phyloP scores from a whole-genome alignment of 2,888 invertebrate species.

The Amitus sp. region DNA sequence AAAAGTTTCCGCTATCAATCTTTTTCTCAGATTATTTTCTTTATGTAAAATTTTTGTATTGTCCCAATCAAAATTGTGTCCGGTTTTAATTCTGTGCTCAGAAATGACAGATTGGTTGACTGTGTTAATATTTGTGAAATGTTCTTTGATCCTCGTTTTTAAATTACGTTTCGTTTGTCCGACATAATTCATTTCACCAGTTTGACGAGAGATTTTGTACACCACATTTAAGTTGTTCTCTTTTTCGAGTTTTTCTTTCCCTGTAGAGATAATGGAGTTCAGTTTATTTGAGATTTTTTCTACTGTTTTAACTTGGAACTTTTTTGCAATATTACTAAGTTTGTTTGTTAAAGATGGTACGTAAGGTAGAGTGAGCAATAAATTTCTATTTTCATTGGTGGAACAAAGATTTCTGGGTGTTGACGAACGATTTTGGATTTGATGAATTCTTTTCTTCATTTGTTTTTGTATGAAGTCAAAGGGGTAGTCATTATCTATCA shows the following conservation, averaged over 20 bases:
- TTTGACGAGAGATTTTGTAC: conserved; percentile 1
- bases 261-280: neutral
- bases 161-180: conserved; percentile 10
- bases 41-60: neutral
- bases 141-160: conserved; percentile 2
- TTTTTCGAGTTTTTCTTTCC: conserved; percentile 7
- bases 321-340: too few relatives aligned
- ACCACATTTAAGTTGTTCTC: neutral
- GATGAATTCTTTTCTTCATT: neutral
- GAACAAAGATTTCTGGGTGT: too few relatives aligned
- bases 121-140: neutral
- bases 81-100: neutral
- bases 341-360: too few relatives aligned
- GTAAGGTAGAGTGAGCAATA: too few relatives aligned
- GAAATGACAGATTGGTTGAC: neutral
- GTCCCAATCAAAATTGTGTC: conserved; percentile 1
- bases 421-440: too few relatives aligned
- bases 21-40: neutral
- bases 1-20: neutral
- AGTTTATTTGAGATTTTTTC: neutral
- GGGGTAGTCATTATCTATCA: conserved; percentile 13
- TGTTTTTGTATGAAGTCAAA: conserved; percentile 7
- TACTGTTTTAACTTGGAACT: too few relatives aligned
- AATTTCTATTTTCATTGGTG: too few relatives aligned
- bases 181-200: neutral